phyloP scores from a whole-genome alignment of 2,888 invertebrate genomes.

The Psylliodes chrysocephalus region DNA sequence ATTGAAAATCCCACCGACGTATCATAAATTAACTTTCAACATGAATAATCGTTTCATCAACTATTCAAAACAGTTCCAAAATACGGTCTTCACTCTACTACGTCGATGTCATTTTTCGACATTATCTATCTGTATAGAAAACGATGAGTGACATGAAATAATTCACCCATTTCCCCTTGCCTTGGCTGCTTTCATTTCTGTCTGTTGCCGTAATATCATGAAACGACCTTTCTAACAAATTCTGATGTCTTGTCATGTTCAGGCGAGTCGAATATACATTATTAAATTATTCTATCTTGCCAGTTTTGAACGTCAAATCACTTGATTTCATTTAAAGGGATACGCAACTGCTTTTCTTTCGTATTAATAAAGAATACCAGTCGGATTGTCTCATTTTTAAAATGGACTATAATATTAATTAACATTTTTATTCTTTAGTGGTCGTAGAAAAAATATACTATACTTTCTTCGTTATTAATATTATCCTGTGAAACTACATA shows the following conservation, averaged over 20 bases:
- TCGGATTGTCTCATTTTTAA: too few species aligned
- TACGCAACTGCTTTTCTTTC: too few species aligned
- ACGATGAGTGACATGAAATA: conserved; percentile 31
- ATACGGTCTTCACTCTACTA: conserved; percentile 8
- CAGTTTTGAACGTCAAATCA: conserved; percentile 8
- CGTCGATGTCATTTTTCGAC: conserved; percentile 17
- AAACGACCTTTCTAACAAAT: conserved; percentile 30
- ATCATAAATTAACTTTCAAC: conserved; percentile 16
- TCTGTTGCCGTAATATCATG: conserved; percentile 25
- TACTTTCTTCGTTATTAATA: too few species aligned
- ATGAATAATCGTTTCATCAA: conserved; percentile 23
- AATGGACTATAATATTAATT: too few species aligned
- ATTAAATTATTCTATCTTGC: conserved; percentile 33
- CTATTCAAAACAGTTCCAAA: conserved; percentile 14
- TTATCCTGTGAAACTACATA: too few species aligned
- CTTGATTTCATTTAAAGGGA: background rate
- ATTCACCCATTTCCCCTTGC: conserved; percentile 25
- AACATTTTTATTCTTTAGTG: too few species aligned
- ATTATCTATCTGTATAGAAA: conserved; percentile 23
- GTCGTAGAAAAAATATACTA: too few species aligned
- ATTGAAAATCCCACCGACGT: background rate
- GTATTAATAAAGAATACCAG: too few species aligned
- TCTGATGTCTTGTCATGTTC: conserved; percentile 35
- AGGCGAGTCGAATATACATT: conserved; percentile 33
- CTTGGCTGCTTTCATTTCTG: conserved; percentile 19